Evolutionary conservation across 64 coral and sea anemone species (phyloP).

Genomic region (Acropora tenuis): DNA sequence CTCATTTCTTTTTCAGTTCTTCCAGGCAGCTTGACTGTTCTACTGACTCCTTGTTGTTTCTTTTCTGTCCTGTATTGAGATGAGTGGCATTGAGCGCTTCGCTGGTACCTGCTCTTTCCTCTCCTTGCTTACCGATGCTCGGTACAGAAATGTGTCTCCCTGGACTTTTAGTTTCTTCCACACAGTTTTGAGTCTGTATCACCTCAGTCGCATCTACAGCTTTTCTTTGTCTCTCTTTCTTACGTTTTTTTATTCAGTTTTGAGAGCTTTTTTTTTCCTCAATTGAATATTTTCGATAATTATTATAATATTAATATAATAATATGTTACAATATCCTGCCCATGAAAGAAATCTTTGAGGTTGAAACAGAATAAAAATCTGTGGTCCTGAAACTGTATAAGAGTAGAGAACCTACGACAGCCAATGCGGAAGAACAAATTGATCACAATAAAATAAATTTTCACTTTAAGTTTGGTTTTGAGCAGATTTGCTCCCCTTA

Average conservation of each 20-base stretch:
- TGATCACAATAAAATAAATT: no score
- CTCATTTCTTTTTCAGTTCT: no score
- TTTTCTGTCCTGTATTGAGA: neutral
- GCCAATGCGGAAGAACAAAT: neutral
- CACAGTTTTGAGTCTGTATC: neutral
- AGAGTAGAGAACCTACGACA: neutral
- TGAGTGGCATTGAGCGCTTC: no score
- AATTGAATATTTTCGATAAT: constrained; percentile 47
- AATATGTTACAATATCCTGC: no score
- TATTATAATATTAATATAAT: neutral
- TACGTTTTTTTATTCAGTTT: neutral
- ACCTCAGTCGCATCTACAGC: neutral
- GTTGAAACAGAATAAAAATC: neutral
- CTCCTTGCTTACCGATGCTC: no score
- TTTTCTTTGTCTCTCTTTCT: neutral
- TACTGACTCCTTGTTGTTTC: constrained; percentile 12
- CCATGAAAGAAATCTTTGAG: neutral
- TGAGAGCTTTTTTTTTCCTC: constrained; percentile 52
- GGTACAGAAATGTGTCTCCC: no score
- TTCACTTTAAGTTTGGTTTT: no score
- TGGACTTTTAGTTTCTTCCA: neutral
- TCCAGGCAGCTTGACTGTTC: neutral
- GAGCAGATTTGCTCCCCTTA: no score
- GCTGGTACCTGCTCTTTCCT: no score
- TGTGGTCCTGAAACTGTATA: neutral